Evolutionary conservation across 2,888 invertebrate species (phyloP), one percentile per base, ranked within the genome.

Genomic region (Pinctada fucata): DNA sequence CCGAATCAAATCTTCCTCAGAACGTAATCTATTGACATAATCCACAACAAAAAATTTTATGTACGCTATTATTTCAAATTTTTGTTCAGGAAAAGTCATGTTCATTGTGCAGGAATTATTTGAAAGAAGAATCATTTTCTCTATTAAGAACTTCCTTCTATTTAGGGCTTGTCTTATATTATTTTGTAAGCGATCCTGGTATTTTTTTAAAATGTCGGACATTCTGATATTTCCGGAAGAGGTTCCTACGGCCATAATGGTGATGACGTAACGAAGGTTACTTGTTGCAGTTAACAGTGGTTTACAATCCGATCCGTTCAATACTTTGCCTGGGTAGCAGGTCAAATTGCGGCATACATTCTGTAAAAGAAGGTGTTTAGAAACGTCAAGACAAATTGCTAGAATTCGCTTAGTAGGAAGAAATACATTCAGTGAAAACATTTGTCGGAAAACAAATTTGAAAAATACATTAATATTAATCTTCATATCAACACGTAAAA

Each of bases 251-350:
- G 10, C 13, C 47, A 45, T 68, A 45, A 68, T 6, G 4, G 45
- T 47, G 45, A 68, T 31, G 10, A 68, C 13, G 47, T 68, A 68
- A 3, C 47, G 16, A 3, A 68, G 68, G 47, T 68, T 68, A n/a
- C 48, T 68, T 6, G 68, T 68, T 4, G 3, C 8, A 6, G 68
- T 16, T 47, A 68, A 45, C 4, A 68, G 47, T 45, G 68, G 48
- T 13, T 45, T 31, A 45, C 68, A 68, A 4, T 47, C 48, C 16
- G 68, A 68, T 8, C 8, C 68, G 47, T 68, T 68, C 0, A 31
- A 31, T 2, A 68, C 31, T 68, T 68, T 68, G 3, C 68, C 68
- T 13, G 68, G 68, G 47, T 68, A 68, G 47, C 68, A 68, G 5
- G 68, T 68, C 5, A 68, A 2, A 45, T 68, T 68, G 1, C 68